Conservation (phyloP, 2,797 vertebrate genomes). For the Microctenopoma stevenorrisi region DNA sequence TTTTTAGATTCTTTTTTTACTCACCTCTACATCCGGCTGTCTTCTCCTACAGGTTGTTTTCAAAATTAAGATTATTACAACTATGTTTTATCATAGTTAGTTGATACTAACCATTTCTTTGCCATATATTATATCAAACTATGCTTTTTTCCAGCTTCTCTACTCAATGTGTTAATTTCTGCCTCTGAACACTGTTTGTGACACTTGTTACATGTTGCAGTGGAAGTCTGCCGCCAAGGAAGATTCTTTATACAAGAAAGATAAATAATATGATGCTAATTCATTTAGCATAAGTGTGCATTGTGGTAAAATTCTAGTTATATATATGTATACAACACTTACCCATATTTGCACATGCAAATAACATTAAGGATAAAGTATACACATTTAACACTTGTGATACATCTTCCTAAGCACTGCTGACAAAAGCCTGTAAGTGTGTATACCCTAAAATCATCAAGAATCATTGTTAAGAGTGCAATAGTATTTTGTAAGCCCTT, state of each 20-base stretch:
- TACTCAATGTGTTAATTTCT: background rate
- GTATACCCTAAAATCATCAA: background rate
- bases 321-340: background rate
- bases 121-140: too few relatives aligned
- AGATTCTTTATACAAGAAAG: background rate
- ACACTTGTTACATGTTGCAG: background rate
- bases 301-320: background rate
- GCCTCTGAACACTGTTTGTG: background rate
- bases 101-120: background rate
- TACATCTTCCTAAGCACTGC: background rate
- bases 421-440: background rate
- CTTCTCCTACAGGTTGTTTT: background rate
- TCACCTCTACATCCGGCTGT: slow-evolving; percentile 46
- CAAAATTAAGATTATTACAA: too few relatives aligned
- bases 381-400: background rate
- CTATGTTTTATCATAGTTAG: too few relatives aligned
- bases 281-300: too few relatives aligned
- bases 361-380: background rate
- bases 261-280: slow-evolving; percentile 12
- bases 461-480: background rate
- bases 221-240: background rate
- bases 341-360: background rate
- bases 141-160: too few relatives aligned
- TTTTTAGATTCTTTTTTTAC: slow-evolving; percentile 9
- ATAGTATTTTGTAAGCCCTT: background rate